Evolutionary conservation across 2,113 vertebrate genomes (phyloP).

Genomic region (Gulo gulo): DNA sequence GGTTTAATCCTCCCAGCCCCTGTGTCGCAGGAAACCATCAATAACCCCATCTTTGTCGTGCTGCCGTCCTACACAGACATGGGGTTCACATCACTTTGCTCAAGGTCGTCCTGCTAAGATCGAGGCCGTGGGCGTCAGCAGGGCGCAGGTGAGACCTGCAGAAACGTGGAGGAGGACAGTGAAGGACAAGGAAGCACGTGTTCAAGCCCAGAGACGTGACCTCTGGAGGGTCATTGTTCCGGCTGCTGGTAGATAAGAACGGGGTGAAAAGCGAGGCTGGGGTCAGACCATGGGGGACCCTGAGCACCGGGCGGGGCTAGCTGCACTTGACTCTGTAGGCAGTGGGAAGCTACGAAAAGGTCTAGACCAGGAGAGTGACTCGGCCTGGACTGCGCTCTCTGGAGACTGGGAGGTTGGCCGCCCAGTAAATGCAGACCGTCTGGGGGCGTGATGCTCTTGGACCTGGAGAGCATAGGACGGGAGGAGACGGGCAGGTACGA

Average conservation of each 20-base stretch:
- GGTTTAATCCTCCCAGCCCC: not conserved
- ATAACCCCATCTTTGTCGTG: not conserved
- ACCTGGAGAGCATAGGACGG: not conserved
- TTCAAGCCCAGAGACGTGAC: not conserved
- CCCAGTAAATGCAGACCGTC: not conserved
- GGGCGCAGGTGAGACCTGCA: not conserved
- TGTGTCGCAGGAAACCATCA: not conserved
- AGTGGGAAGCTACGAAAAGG: not conserved
- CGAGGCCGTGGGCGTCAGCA: not conserved
- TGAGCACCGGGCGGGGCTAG: not conserved
- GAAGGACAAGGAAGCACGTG: not conserved
- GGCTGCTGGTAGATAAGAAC: not conserved
- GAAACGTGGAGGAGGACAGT: not conserved
- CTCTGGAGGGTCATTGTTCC: not conserved
- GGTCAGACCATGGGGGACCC: not conserved
- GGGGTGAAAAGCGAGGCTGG: not conserved
- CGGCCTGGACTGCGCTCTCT: not conserved
- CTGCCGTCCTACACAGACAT: fast-evolving
- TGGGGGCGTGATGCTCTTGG: not conserved
- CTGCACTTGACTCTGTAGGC: not conserved
- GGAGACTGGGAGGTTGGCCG: not conserved
- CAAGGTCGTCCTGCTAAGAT: not conserved
- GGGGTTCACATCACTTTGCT: not conserved
- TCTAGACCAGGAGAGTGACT: not conserved
- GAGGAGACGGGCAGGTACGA: not conserved